Percentiles rank a stretch among this genome's conserved stretches.
phyloP scores from a whole-genome alignment of 2,113 vertebrate genomes.

The Hemiscyllium ocellatum region DNA sequence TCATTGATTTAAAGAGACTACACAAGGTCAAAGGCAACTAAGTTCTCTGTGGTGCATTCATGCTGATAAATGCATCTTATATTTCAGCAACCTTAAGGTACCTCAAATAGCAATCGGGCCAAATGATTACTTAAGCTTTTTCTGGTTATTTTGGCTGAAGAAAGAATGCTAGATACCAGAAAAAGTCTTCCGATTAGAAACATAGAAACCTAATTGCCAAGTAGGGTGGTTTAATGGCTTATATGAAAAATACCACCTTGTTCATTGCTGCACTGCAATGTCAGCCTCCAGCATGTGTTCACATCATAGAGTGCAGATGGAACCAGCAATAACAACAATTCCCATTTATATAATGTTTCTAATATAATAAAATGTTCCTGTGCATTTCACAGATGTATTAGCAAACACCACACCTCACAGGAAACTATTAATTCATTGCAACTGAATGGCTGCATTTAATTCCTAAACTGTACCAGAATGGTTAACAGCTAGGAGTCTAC shows the following conservation, averaged over 20 bases:
- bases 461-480: too few species aligned
- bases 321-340: not conserved
- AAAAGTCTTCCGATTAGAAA: not conserved
- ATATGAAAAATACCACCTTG: not conserved
- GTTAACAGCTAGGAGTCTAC: too few species aligned
- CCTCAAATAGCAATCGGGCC: not conserved
- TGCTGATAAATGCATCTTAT: not conserved
- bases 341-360: not conserved
- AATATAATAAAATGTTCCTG: not conserved
- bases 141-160: not conserved
- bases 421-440: not conserved
- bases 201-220: not conserved
- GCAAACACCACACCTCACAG: not conserved
- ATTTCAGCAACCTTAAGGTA: not conserved
- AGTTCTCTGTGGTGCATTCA: not conserved
- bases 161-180: not conserved
- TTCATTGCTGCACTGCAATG: not conserved
- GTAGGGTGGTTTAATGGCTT: not conserved
- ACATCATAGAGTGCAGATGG: not conserved
- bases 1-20: not conserved
- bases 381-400: not conserved
- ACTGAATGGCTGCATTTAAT: too few species aligned
- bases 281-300: not conserved
- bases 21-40: not conserved
- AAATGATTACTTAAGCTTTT: not conserved